These are phyloP conservation scores for Tuberolachnus salignus DNA, from an alignment of 2,888 invertebrate species.

Conservation along the genomic window DNA sequence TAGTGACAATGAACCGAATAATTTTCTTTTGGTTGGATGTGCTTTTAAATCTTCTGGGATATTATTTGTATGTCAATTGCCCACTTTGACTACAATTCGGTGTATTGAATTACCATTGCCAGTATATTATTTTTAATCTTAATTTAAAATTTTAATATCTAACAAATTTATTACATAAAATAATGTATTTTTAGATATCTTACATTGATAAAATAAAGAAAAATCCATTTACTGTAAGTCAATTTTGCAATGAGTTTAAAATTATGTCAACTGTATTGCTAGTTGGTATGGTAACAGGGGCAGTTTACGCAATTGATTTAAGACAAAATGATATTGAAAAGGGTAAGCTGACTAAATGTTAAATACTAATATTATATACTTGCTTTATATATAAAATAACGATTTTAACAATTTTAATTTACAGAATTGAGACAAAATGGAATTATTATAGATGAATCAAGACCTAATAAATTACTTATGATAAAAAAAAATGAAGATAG, in stretches of 20 bases:
- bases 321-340: conserved; percentile 33
- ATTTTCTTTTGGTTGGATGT: conserved; percentile 36
- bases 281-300: conserved; percentile 33
- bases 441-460: conserved; percentile 36
- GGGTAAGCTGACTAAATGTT: conserved; percentile 11
- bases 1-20: neutral
- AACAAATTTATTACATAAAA: neutral
- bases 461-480: conserved; percentile 33
- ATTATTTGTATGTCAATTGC: conserved; percentile 46
- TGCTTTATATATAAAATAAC: neutral
- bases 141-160: neutral
- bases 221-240: conserved; percentile 11
- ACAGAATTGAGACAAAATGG: conserved; percentile 42
- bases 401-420: neutral
- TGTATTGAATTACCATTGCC: conserved; percentile 42
- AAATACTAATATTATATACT: neutral
- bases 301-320: conserved; percentile 42
- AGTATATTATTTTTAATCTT: conserved; percentile 14
- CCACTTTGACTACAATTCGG: conserved; percentile 45
- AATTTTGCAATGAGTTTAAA: conserved; percentile 47
- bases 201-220: conserved; percentile 31
- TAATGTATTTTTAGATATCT: conserved; percentile 22
- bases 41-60: conserved; percentile 40
- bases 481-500: conserved; percentile 37
- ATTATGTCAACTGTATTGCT: conserved; percentile 46